Percentiles rank a stretch among this genome's conserved stretches.
These are phyloP conservation scores for Solea solea DNA, from an alignment of 2,113 vertebrate species.

Conservation along the genomic window DNA sequence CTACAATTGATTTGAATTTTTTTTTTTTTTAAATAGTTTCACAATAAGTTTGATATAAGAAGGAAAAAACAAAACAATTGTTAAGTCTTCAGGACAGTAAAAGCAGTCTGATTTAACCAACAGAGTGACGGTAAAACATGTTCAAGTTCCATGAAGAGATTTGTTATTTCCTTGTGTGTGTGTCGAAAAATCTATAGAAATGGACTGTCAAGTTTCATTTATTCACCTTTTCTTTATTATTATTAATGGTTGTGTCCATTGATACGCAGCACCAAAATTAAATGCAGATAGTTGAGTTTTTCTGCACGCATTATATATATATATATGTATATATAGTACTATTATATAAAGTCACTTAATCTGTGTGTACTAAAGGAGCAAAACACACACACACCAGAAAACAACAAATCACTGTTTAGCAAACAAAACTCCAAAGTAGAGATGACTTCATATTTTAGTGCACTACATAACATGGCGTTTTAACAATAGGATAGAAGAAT, in stretches of 20 bases:
- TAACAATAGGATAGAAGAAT: constrained; percentile 67
- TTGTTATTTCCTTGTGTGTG: constrained; percentile 31
- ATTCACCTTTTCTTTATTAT: background rate
- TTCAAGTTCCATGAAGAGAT: constrained; percentile 73
- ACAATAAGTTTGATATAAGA: constrained; percentile 73
- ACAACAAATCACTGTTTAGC: constrained; percentile 55
- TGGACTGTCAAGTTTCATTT: constrained; percentile 13
- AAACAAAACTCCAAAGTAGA: constrained; percentile 41
- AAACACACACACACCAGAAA: constrained; percentile 48
- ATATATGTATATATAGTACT: constrained; percentile 8
- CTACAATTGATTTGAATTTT: constrained; percentile 60
- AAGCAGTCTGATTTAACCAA: constrained; percentile 63
- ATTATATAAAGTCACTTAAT: background rate
- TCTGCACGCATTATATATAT: constrained; percentile 27
- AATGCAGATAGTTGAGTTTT: constrained; percentile 49
- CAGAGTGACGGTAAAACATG: constrained; percentile 66
- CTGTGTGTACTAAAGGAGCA: constrained; percentile 26
- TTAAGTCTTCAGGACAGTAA: constrained; percentile 59
- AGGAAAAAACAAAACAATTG: constrained; percentile 59
- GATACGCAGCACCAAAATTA: constrained; percentile 32
- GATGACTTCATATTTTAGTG: constrained; percentile 73
- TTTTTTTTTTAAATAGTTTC: constrained; percentile 77
- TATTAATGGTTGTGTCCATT: constrained; percentile 9
- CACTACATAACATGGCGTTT: constrained; percentile 70
- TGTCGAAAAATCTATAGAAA: constrained; percentile 7